phyloP scores from a whole-genome alignment of 1,140 invertebrate species.

The Achatina immaculata region DNA sequence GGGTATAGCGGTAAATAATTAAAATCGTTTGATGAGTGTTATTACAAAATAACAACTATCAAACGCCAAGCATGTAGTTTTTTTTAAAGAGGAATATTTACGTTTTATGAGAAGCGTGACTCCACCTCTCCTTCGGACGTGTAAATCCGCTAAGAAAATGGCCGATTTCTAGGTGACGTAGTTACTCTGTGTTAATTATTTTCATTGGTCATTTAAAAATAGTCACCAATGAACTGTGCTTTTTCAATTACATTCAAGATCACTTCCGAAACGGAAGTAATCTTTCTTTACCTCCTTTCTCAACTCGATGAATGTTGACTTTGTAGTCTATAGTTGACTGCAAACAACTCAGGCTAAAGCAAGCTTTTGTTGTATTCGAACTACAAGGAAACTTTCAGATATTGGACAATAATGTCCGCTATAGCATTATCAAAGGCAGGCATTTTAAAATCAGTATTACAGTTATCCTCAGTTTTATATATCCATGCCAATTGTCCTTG shows the following conservation, averaged over 20 bases:
- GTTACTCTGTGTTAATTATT: conserved; percentile 27
- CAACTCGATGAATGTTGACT: too few species aligned
- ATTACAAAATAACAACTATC: neutral
- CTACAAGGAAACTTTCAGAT: neutral
- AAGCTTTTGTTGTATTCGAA: neutral
- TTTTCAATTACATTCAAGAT: neutral
- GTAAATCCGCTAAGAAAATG: conserved; percentile 31
- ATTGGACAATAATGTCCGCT: neutral
- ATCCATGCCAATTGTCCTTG: too few species aligned
- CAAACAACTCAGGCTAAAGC: too few species aligned
- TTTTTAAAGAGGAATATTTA: neutral
- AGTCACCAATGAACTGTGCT: neutral
- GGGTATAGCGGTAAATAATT: too few species aligned
- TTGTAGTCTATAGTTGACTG: too few species aligned
- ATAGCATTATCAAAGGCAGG: neutral
- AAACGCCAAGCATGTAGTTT: too few species aligned
- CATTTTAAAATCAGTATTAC: too few species aligned
- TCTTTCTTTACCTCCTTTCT: neutral
- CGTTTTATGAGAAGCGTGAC: neutral
- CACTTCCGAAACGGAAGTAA: neutral
- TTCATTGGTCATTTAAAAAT: conserved; percentile 27
- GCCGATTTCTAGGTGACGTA: conserved; percentile 25
- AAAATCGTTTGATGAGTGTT: too few species aligned
- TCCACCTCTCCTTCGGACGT: conserved; percentile 7
- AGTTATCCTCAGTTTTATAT: too few species aligned